phyloP scores from a whole-genome alignment of 2,797 vertebrate genomes.

The Glossophaga mutica region DNA sequence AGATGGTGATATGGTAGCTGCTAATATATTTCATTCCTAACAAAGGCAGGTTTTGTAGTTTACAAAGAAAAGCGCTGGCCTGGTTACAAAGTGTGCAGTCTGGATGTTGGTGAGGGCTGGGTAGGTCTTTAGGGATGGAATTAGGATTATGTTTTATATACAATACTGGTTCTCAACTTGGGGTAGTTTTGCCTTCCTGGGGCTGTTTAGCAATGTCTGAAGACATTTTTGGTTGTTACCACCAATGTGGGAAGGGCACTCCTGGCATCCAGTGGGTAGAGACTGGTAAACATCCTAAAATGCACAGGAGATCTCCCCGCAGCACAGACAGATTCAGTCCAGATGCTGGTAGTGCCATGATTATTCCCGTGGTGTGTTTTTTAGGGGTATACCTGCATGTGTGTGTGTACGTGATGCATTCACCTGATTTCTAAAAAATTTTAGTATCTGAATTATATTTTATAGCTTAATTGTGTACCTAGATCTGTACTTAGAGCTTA shows the following conservation, averaged over 20 bases:
- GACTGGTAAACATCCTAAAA: neutral
- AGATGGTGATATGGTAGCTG: neutral
- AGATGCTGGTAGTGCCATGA: neutral
- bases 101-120: neutral
- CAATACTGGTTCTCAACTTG: neutral
- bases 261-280: neutral
- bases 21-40: neutral
- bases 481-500: neutral
- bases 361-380: neutral
- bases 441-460: neutral
- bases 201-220: neutral
- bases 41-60: neutral
- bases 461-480: neutral
- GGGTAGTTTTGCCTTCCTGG: neutral
- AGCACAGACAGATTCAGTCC: neutral
- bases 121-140: neutral
- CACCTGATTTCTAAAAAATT: neutral
- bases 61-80: neutral
- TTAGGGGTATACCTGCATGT: neutral
- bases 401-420: neutral
- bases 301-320: rapidly evolving
- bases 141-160: neutral
- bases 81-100: neutral
- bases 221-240: neutral
- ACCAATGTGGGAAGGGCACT: too few species aligned